Evolutionary conservation across 2,888 invertebrate genomes (phyloP).

Genomic region (Thymelicus acteon): DNA sequence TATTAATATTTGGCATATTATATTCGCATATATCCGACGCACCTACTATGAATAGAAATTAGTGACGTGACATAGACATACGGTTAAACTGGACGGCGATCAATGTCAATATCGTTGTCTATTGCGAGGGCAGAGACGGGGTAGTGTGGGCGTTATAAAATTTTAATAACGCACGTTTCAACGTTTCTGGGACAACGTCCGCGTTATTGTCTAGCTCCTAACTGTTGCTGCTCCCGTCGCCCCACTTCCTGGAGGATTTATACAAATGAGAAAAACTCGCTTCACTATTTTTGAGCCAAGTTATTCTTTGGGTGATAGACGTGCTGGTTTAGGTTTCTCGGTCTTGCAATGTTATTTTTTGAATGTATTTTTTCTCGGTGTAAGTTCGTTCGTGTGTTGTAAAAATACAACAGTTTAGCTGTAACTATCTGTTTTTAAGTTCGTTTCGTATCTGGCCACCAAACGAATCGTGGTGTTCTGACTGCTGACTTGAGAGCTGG

Average conservation of each 20-base stretch:
- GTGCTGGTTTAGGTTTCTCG: too few species aligned
- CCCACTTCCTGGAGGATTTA: constrained; percentile 28
- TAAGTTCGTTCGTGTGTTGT: too few species aligned
- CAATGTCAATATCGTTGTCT: neutral
- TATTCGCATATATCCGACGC: too few species aligned
- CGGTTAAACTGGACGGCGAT: neutral
- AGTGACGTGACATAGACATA: neutral
- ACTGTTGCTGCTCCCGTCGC: constrained; percentile 35
- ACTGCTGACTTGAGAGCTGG: too few species aligned
- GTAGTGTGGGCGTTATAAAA: constrained; percentile 37
- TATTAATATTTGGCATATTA: too few species aligned
- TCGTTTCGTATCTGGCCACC: too few species aligned
- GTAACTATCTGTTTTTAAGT: too few species aligned
- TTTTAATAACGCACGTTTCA: constrained; percentile 41
- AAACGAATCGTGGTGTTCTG: too few species aligned
- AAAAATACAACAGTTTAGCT: too few species aligned
- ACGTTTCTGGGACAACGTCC: constrained; percentile 50
- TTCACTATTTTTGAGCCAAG: constrained; percentile 4
- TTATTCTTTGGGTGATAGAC: neutral
- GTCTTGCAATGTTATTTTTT: too few species aligned
- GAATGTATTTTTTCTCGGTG: neutral
- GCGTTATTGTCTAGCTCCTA: constrained; percentile 45
- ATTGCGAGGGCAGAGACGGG: neutral
- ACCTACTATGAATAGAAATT: too few species aligned
- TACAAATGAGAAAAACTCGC: constrained; percentile 24